A percentile compares a stretch with the other conserved stretches of the same genome.
Conservation (phyloP, 2,797 vertebrate species). For the Cephalopachus bancanus region DNA sequence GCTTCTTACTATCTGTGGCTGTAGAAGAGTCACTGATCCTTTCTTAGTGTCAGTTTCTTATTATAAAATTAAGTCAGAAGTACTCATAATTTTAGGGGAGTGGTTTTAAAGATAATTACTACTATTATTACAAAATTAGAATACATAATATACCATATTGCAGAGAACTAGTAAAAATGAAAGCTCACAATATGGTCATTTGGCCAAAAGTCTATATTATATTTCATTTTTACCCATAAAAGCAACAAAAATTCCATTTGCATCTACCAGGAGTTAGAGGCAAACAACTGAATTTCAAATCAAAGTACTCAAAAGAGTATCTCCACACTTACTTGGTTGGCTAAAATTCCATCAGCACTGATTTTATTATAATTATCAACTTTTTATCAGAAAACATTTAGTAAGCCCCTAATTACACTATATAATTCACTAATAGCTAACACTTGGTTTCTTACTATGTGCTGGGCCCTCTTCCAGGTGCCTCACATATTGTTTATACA, state of each 20-base stretch:
- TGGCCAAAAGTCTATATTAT: neutral
- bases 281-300: neutral
- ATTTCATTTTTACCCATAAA: neutral
- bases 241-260: neutral
- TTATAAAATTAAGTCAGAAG: neutral
- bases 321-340: neutral
- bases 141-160: neutral
- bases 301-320: neutral
- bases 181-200: neutral
- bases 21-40: neutral
- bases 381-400: neutral
- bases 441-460: neutral
- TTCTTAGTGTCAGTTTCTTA: neutral
- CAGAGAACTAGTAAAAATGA: neutral
- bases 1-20: neutral
- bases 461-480: neutral
- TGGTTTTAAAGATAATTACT: neutral
- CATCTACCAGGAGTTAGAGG: neutral
- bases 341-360: neutral
- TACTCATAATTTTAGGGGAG: neutral
- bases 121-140: neutral
- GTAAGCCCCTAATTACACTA: neutral
- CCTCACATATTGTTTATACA: neutral
- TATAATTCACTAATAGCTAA: neutral
- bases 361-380: neutral